Evolutionary conservation across 2,888 invertebrate genomes (phyloP), one percentile per base, ranked within the genome.

Genomic region (Limulus polyphemus): DNA sequence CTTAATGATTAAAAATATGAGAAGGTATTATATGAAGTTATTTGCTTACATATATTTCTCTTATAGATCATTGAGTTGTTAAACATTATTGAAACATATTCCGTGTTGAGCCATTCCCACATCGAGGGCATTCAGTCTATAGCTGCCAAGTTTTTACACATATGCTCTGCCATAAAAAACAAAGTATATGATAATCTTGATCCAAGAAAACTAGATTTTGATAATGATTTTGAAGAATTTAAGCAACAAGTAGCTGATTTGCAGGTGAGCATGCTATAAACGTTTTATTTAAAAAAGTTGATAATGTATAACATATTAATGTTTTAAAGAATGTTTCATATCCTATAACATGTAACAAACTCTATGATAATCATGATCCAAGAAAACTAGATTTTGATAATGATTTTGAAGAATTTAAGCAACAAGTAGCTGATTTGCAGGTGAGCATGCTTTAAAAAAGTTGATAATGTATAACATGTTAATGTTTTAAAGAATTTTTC

Each of bases 321-420:
- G 0, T 32, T 3, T 32, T 32, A 32, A 32, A 32, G 32, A 32
- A 32, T 32, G 32, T 32, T 32, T 32, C 32, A 32, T 32, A 32
- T 7, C 32, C n/a, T n/a, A n/a, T n/a, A n/a, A n/a, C n/a, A n/a
- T n/a, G n/a, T n/a, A 78, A 81, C 2, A 85, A 88, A 74, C 80
- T 83, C 0, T 90, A 90, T 70, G 88, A 91, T 75, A 84, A 88
- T 0, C 75, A 91, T 52, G 86, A 91, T 75, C 88, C 89, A 74
- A 82, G 90, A 71, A 83, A 83, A 70, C 75, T 77, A 0, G 83
- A 83, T 71, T 91, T 91, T 73, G 86, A 90, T 70, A 79, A 79
- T 56, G 90, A 91, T 74, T 91, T 84, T 73, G 83, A 83, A 62
- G 80, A 80, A 11, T 91, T 88, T 72, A 83, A 84, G 69, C 82